Base-by-base conservation (phyloP, 2,888 invertebrate genomes). In the Microctonus aethiopoides region DNA sequence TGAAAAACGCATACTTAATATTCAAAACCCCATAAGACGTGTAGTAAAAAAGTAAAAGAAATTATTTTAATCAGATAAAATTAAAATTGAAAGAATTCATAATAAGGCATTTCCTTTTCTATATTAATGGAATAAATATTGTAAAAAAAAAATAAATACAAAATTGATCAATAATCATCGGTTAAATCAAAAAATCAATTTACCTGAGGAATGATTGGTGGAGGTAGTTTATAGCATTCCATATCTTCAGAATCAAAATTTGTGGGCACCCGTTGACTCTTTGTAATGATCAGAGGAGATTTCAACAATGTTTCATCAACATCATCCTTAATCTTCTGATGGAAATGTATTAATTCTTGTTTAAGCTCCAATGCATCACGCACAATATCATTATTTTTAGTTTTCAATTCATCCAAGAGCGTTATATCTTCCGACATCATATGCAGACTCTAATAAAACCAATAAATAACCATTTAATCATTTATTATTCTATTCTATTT, bases 361-460 rank as follows among this genome's bases (percentile, higher is more conserved):
- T 91, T 91, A 22, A 97, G 88, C 59, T 89, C 89, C 13, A 90
- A 87, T 0, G 95, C 92, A 59, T 92, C 91, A 0, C 88, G 88
- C 77, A 90, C 88, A 13, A 95, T 89, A 20, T 88, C 87, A 4
- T 89, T 86, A 77, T 93, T 93, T 22, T 92, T 90, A 56, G 89
- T 89, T 68, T 91, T 90, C 64, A 96, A 87, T 59, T 90, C 90
- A 52, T 91, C 90, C 71, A 95, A 89, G 0, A 90, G 87, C 57
- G 90, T 90, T 77, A 93, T 89, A 83, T 95, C 95, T 83, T 95
- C 95, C 57, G 92, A 92, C 82, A 96, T 92, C 73, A 96, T 91
- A 76, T 95, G 94, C 82, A 95, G 89, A 73, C 95, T 90, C 86
- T 91, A n/a, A n/a, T n/a, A n/a, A n/a, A n/a, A n/a, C n/a, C n/a